Percentiles rank a stretch among this genome's conserved stretches.
These are phyloP conservation scores for Meandrusa payeni DNA, from an alignment of 2,888 invertebrate genomes.

Conservation along the genomic window DNA sequence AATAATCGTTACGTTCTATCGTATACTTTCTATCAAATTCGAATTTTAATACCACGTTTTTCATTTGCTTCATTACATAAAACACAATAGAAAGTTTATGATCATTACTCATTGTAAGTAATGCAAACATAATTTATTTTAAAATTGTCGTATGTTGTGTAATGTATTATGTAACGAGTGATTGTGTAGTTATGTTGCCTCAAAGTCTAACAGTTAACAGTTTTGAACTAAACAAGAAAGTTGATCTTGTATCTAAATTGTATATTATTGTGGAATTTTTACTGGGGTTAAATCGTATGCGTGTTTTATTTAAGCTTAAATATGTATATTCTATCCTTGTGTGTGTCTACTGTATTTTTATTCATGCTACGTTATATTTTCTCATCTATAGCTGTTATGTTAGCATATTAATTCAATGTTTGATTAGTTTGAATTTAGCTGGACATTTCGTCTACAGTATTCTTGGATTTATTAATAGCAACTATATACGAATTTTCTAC, in stretches of 20 bases:
- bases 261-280: constrained; percentile 1
- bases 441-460: neutral
- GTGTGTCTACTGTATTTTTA: constrained; percentile 2
- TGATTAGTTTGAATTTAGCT: neutral
- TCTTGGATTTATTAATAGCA: neutral
- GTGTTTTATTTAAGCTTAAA: neutral
- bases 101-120: no score
- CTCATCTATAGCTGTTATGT: neutral
- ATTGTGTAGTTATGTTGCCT: constrained; percentile 3
- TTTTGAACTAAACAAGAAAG: neutral
- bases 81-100: no score
- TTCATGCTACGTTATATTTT: neutral
- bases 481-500: neutral
- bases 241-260: neutral
- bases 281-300: constrained; percentile 2
- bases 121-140: no score
- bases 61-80: no score
- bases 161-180: no score
- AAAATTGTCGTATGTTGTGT: no score
- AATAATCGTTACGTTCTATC: no score
- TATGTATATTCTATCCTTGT: neutral
- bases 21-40: no score
- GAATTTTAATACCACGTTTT: no score
- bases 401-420: neutral
- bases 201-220: neutral